A percentile compares a stretch with the other conserved stretches of the same genome.
Evolutionary conservation across 2,797 vertebrate species (phyloP).

Genomic region (Cossypha dichroa): DNA sequence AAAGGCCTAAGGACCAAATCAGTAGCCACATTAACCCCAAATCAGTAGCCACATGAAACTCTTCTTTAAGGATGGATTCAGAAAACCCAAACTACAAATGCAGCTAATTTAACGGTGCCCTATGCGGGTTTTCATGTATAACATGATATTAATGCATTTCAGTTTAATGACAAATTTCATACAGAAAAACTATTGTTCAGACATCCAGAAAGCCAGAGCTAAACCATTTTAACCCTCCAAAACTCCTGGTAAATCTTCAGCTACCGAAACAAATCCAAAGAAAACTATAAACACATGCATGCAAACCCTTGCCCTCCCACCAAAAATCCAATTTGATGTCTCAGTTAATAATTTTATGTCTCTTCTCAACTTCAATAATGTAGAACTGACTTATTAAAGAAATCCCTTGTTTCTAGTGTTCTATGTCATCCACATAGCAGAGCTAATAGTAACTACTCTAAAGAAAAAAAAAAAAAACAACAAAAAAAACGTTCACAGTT

Average conservation of each 20-base stretch:
- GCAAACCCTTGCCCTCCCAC: neutral
- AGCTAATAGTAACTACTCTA: neutral
- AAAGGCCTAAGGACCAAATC: neutral
- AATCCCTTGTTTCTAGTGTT: slow-evolving; percentile 2
- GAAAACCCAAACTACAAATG: neutral
- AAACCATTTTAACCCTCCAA: neutral
- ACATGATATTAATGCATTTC: neutral
- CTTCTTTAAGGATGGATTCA: neutral
- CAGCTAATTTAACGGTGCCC: neutral
- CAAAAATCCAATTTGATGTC: neutral
- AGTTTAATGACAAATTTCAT: neutral
- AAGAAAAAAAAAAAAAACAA: neutral
- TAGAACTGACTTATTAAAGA: neutral
- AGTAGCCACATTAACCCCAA: neutral
- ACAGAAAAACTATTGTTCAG: neutral
- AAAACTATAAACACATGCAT: neutral
- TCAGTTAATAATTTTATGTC: neutral
- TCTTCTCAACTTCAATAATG: neutral
- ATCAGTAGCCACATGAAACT: neutral
- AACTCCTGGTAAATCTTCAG: neutral
- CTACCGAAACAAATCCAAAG: neutral
- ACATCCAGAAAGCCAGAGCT: neutral
- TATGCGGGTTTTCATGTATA: neutral
- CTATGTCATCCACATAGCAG: neutral
- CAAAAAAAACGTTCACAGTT: neutral